These are phyloP conservation scores for Struthidea cinerea DNA, from an alignment of 2,113 vertebrate species.

Conservation along the genomic window DNA sequence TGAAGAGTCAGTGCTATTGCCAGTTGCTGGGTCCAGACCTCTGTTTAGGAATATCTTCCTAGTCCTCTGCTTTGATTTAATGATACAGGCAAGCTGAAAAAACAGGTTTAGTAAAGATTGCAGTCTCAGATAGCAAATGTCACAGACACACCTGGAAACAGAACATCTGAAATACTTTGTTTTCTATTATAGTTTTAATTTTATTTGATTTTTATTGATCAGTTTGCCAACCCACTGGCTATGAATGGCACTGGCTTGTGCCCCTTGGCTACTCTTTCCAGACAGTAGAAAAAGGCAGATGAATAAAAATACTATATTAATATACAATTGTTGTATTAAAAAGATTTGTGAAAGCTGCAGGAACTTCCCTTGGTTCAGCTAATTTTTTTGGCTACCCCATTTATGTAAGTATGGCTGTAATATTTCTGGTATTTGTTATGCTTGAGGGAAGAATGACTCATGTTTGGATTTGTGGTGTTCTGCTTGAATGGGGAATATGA, in stretches of 20 bases:
- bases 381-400: background rate
- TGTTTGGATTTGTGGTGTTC: background rate
- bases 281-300: background rate
- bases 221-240: background rate
- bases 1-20: background rate
- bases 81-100: background rate
- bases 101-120: background rate
- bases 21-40: background rate
- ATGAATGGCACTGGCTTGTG: background rate
- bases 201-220: background rate
- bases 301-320: background rate
- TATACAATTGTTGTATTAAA: background rate
- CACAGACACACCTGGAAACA: background rate
- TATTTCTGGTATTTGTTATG: background rate
- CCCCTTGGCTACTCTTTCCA: background rate
- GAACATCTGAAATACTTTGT: background rate
- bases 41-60: background rate
- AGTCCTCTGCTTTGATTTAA: background rate
- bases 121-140: background rate
- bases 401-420: background rate
- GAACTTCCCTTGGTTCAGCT: background rate
- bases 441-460: background rate
- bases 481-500: background rate
- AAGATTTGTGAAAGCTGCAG: background rate
- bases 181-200: background rate